A percentile compares a stretch with the other conserved stretches of the same genome.
Conservation (phyloP, 2,797 vertebrate genomes). For the Sebastes hubbsi region DNA sequence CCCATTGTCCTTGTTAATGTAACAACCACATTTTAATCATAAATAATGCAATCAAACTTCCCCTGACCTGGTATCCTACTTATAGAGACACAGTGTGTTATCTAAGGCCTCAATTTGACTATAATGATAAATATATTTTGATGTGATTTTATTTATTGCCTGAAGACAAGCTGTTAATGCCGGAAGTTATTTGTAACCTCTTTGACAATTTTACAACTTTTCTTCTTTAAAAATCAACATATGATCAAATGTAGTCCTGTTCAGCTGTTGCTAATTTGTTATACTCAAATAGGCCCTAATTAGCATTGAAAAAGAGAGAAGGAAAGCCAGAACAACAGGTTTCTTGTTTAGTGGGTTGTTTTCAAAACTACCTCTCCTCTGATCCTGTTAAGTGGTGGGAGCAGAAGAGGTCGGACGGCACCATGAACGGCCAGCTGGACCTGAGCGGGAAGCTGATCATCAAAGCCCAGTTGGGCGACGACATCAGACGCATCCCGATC, state of each 20-base stretch:
- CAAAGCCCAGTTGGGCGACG: constrained; percentile 97
- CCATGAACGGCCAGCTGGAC: constrained; percentile 99
- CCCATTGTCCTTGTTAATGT: neutral
- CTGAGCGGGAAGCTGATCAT: constrained; percentile 99
- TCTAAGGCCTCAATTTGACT: neutral
- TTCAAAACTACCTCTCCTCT: neutral
- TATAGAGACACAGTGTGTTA: neutral
- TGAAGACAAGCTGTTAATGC: neutral
- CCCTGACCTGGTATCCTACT: constrained; percentile 14
- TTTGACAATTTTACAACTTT: neutral
- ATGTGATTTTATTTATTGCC: neutral
- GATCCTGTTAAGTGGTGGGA: constrained; percentile 51
- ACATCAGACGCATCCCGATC: constrained; percentile 98
- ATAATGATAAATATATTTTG: neutral
- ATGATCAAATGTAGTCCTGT: neutral
- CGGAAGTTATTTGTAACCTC: neutral
- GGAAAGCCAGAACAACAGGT: neutral
- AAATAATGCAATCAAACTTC: neutral
- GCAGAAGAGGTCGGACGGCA: constrained; percentile 72
- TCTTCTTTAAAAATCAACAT: neutral
- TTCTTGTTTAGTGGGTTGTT: neutral
- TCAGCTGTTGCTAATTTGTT: neutral
- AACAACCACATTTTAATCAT: neutral
- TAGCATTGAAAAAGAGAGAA: neutral
- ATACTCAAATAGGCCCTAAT: neutral